Conservation (phyloP, 2,888 invertebrate species). For the Leptinotarsa haldemani region DNA sequence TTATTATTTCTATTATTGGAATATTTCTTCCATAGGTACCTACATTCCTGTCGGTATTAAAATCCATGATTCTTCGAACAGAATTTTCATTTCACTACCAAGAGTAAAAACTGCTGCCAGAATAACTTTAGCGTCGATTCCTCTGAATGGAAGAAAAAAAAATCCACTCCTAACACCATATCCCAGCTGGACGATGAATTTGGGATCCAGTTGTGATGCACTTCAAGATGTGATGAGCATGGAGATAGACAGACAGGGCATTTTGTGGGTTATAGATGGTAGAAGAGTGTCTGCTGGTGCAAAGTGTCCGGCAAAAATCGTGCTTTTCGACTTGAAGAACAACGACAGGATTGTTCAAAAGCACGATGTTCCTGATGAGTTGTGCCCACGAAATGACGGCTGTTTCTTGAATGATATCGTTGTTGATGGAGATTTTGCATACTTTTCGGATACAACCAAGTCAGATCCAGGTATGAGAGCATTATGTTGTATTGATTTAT, state of each 20-base stretch:
- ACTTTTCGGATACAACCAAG: conserved; percentile 75
- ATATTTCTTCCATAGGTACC: not conserved
- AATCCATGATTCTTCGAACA: not conserved
- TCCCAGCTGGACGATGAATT: conserved; percentile 76
- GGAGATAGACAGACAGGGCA: conserved; percentile 75
- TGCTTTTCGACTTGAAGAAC: conserved; percentile 74
- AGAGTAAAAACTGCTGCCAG: conserved; percentile 73
- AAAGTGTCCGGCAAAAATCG: conserved; percentile 74
- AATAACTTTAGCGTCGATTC: conserved; percentile 72
- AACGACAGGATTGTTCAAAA: conserved; percentile 70
- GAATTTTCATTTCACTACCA: conserved; percentile 14
- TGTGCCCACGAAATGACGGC: conserved; percentile 69
- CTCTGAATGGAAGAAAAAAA: conserved; percentile 63
- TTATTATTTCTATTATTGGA: no score
- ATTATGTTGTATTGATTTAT: not conserved
- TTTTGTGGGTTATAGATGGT: conserved; percentile 76
- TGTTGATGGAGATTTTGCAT: conserved; percentile 73
- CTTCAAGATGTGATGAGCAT: conserved; percentile 78
- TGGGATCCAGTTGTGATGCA: conserved; percentile 65
- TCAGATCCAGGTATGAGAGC: conserved; percentile 68
- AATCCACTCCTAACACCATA: conserved; percentile 72
- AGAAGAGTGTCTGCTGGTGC: conserved; percentile 69
- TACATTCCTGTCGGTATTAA: conserved; percentile 9
- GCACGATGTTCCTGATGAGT: conserved; percentile 71
- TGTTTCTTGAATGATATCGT: conserved; percentile 76